Percentiles rank a stretch among this genome's conserved stretches.
Evolutionary conservation across 2,113 vertebrate genomes (phyloP).

Genomic region (Psittacara wagleri): DNA sequence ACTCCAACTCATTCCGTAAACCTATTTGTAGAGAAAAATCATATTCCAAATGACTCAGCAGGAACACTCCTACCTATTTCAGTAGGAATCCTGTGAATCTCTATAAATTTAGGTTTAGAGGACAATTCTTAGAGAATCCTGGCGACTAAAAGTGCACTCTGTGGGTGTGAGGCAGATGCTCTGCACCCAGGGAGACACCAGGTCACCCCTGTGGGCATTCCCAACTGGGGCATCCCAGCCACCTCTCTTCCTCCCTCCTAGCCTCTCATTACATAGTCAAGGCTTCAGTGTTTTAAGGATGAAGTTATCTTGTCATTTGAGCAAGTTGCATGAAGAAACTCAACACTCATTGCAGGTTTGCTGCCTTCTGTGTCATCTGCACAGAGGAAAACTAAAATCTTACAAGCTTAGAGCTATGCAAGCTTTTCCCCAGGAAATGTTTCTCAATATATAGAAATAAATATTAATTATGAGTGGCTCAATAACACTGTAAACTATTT

Average conservation of each 20-base stretch:
- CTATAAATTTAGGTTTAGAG: neutral
- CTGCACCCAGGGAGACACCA: conserved; percentile 26
- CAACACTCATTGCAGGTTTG: neutral
- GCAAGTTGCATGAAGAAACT: neutral
- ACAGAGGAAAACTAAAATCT: neutral
- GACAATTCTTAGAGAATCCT: neutral
- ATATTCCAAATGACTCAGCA: neutral
- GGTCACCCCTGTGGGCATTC: conserved; percentile 32
- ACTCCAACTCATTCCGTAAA: neutral
- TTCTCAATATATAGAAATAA: neutral
- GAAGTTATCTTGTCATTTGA: neutral
- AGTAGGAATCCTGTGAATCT: neutral
- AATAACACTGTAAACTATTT: neutral
- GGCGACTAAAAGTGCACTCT: neutral
- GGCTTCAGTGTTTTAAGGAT: neutral
- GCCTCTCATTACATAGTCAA: neutral
- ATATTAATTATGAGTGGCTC: neutral
- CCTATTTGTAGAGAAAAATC: neutral
- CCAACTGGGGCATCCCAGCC: conserved; percentile 12
- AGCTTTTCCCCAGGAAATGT: neutral
- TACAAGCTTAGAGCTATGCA: neutral
- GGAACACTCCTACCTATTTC: neutral
- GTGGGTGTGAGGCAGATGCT: neutral
- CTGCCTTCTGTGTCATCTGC: neutral
- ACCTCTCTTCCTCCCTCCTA: neutral